Percentiles rank a stretch among this genome's conserved stretches.
Evolutionary conservation across 92 coral and sea anemone species (phyloP).

Genomic region (Heliopora coerulea): DNA sequence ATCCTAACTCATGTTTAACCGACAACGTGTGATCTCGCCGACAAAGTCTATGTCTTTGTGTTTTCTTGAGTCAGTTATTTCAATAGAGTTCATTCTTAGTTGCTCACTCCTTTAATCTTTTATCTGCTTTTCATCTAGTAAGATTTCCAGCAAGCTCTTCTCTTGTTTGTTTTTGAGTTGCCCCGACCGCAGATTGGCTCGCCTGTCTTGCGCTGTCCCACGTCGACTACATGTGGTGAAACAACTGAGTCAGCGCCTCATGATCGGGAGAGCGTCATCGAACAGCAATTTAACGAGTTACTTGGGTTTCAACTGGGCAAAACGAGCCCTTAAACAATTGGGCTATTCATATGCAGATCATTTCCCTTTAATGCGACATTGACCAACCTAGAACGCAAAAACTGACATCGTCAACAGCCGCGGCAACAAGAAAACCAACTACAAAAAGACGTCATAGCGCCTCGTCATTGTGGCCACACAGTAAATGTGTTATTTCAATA

Average conservation of each 20-base stretch:
- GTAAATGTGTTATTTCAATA: conserved; percentile 35
- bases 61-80: conserved; percentile 9
- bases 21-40: conserved; percentile 80
- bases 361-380: conserved; percentile 36
- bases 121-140: not conserved
- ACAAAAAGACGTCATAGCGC: not conserved
- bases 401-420: not conserved
- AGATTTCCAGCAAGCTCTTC: not conserved
- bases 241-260: conserved; percentile 6
- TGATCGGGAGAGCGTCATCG: conserved; percentile 16
- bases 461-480: not conserved
- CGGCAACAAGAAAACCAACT: not conserved
- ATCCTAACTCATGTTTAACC: conserved; percentile 47
- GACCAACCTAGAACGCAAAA: conserved; percentile 12
- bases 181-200: conserved; percentile 11
- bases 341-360: conserved; percentile 39
- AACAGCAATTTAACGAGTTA: conserved; percentile 36
- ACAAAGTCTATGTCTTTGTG: conserved; percentile 54
- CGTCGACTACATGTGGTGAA: conserved; percentile 31
- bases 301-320: conserved; percentile 27
- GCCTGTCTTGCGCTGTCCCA: conserved; percentile 14
- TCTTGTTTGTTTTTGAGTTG: conserved; percentile 16
- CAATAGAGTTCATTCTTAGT: conserved; percentile 15
- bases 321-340: conserved; percentile 44
- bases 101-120: not conserved